Conservation (phyloP, 2,888 invertebrate species). For the Drosophila mimica region DNA sequence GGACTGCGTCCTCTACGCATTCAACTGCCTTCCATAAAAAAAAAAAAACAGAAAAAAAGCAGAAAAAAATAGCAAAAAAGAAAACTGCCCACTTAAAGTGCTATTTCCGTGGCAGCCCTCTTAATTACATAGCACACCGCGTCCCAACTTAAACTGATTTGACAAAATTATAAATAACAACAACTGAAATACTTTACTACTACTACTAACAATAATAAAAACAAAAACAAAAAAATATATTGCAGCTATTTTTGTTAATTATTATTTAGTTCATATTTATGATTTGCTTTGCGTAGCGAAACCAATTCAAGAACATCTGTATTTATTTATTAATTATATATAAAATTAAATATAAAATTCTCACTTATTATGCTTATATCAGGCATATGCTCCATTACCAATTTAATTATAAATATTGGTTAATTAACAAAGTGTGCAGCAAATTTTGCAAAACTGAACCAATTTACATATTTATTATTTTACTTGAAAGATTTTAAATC, state of each 20-base stretch:
- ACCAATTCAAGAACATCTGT: not conserved
- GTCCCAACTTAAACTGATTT: conserved; percentile 23
- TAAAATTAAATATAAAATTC: not conserved
- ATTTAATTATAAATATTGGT: too few relatives aligned
- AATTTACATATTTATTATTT: not conserved
- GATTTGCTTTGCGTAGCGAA: not conserved
- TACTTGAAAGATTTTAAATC: not conserved
- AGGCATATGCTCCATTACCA: too few relatives aligned
- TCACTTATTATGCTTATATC: not conserved
- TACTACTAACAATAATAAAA: not conserved
- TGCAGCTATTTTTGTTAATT: not conserved
- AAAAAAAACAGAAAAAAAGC: not conserved
- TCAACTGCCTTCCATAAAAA: conserved; percentile 1
- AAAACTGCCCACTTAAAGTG: conserved; percentile 75
- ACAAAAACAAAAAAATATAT: not conserved
- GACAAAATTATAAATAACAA: conserved; percentile 40
- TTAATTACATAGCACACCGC: conserved; percentile 63
- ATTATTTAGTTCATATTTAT: not conserved
- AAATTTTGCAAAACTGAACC: too few relatives aligned
- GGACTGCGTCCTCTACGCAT: conserved; percentile 23
- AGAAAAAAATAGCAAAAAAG: not conserved
- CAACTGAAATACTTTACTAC: conserved; percentile 7
- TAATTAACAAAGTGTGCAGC: too few relatives aligned
- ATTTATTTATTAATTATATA: not conserved
- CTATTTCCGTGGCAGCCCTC: conserved; percentile 73